Evolutionary conservation across 2,797 vertebrate genomes (phyloP).

Genomic region (Chanos chanos): DNA sequence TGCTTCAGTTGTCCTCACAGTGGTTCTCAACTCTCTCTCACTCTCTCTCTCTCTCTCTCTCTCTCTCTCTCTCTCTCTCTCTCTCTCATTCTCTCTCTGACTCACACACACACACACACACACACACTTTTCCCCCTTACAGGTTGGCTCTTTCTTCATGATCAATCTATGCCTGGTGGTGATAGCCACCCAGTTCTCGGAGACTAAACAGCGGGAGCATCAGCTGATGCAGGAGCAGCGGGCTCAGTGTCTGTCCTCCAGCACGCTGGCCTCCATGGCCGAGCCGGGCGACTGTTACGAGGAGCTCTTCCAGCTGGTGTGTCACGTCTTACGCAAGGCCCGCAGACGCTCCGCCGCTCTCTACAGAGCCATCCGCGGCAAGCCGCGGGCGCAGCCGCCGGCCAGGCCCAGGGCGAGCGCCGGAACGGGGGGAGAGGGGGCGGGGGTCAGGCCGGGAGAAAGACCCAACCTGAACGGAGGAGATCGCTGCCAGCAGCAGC

Average conservation of each 20-base stretch:
- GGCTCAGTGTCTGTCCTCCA: constrained; percentile 84
- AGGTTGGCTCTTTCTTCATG: constrained; percentile 98
- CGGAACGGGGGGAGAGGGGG: constrained; percentile 10
- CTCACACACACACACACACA: neutral
- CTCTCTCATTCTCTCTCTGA: neutral
- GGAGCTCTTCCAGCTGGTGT: constrained; percentile 90
- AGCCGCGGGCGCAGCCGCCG: constrained; percentile 49
- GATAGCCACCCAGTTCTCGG: constrained; percentile 95
- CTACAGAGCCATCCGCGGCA: constrained; percentile 73
- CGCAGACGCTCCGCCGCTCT: constrained; percentile 75
- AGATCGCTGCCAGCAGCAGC: neutral
- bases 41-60: neutral
- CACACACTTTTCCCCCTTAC: constrained; percentile 11
- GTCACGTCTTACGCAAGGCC: constrained; percentile 87
- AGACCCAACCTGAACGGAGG: constrained; percentile 48
- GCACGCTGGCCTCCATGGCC: constrained; percentile 82
- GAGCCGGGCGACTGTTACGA: constrained; percentile 94
- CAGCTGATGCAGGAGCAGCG: constrained; percentile 97
- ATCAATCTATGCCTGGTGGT: constrained; percentile 98
- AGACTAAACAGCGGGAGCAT: constrained; percentile 96
- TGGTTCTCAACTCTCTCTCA: constrained; percentile 9
- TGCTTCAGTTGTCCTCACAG: too few species aligned
- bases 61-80: neutral
- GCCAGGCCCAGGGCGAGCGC: constrained; percentile 44
- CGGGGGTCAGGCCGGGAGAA: constrained; percentile 32